Percentiles rank a stretch among this genome's conserved stretches.
phyloP scores from a whole-genome alignment of 2,888 invertebrate species.

The Lithosia quadra region DNA sequence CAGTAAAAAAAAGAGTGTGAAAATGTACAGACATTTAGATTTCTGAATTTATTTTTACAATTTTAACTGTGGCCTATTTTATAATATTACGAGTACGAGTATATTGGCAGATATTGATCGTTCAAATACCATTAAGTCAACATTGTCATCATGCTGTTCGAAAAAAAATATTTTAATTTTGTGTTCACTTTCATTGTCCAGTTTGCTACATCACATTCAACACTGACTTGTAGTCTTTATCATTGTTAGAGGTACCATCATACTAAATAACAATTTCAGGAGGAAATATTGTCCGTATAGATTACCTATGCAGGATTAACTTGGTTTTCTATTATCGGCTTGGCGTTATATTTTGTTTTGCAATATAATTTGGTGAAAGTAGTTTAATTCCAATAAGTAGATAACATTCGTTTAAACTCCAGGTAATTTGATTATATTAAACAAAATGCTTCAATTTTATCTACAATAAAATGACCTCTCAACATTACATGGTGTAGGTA shows the following conservation, averaged over 20 bases:
- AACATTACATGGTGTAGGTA: neutral
- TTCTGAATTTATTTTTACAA: neutral
- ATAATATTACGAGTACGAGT: no score
- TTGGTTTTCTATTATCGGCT: neutral
- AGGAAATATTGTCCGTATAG: neutral
- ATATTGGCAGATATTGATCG: no score
- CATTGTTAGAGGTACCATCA: neutral
- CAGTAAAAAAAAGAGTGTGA: neutral
- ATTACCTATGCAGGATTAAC: neutral
- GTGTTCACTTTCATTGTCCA: neutral
- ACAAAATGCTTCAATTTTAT: neutral
- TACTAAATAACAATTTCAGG: neutral
- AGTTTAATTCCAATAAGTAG: neutral
- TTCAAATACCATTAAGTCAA: neutral
- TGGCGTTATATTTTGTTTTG: neutral
- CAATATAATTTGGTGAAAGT: neutral
- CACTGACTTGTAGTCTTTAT: neutral
- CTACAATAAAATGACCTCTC: slow-evolving; percentile 1
- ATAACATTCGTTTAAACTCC: neutral
- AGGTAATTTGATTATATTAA: neutral
- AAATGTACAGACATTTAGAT: neutral
- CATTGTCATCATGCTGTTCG: neutral
- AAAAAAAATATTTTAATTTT: neutral
- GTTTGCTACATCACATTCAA: neutral
- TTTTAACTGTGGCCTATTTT: no score